Evolutionary conservation across 2,113 vertebrate genomes (phyloP).

Genomic region (Nycticorax nycticorax): DNA sequence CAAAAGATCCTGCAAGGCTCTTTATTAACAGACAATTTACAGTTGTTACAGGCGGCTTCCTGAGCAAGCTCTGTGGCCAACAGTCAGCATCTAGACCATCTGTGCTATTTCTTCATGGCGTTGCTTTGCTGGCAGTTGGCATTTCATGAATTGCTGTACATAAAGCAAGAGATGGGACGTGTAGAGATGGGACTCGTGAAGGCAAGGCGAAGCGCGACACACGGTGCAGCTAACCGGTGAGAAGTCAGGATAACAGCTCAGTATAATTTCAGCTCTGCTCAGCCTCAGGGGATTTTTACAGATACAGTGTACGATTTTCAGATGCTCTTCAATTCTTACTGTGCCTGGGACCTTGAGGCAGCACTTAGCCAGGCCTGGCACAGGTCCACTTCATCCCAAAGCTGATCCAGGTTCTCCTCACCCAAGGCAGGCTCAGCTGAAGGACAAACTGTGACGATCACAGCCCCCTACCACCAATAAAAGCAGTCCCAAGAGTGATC

Average conservation of each 20-base stretch:
- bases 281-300: background rate
- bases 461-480: background rate
- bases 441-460: background rate
- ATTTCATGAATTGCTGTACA: rapidly evolving
- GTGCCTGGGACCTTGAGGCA: background rate
- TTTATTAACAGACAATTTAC: slow-evolving; percentile 2
- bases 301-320: background rate
- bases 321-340: background rate
- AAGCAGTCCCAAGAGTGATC: background rate
- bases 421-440: background rate
- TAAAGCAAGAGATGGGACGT: background rate
- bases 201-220: rapidly evolving
- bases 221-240: background rate
- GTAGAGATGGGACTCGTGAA: rapidly evolving
- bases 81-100: rapidly evolving
- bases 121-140: background rate
- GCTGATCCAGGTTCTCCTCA: background rate
- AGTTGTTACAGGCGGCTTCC: slow-evolving; percentile 17
- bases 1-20: background rate
- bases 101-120: rapidly evolving
- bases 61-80: background rate
- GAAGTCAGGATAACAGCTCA: no score
- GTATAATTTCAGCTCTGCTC: background rate
- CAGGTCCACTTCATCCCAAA: background rate
- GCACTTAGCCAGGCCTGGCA: background rate